A percentile compares a stretch with the other conserved stretches of the same genome.
These are phyloP conservation scores for Pelodytes ibericus DNA, from an alignment of 2,797 vertebrate species.

Conservation along the genomic window DNA sequence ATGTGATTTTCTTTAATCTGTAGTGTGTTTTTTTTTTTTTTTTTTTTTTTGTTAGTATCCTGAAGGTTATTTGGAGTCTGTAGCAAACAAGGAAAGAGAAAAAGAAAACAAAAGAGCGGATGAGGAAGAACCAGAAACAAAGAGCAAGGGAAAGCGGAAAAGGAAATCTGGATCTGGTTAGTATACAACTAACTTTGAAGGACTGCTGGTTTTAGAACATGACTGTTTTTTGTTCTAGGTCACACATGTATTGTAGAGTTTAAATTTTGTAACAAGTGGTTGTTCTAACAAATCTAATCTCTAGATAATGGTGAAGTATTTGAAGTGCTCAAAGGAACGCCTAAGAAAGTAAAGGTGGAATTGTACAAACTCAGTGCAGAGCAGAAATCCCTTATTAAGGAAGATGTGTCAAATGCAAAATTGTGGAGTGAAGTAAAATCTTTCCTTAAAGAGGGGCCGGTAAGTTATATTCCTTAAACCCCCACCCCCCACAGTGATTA, in stretches of 20 bases:
- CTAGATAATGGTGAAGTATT: conserved; percentile 60
- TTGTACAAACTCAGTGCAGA: conserved; percentile 85
- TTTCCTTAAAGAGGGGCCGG: conserved; percentile 88
- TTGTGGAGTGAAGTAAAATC: conserved; percentile 89
- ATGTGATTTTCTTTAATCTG: no score
- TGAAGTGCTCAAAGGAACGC: conserved; percentile 67
- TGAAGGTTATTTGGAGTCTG: conserved; percentile 89
- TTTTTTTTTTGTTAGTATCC: conserved; percentile 79
- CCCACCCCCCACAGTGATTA: not conserved
- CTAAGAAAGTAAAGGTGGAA: conserved; percentile 90
- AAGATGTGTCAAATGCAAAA: conserved; percentile 86
- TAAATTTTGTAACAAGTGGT: not conserved
- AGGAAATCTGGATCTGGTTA: conserved; percentile 71
- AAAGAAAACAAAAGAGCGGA: conserved; percentile 78
- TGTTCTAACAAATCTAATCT: not conserved
- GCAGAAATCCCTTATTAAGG: conserved; percentile 86
- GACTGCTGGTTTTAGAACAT: no score
- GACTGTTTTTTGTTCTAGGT: no score
- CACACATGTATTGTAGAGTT: not conserved
- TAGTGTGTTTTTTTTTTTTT: no score
- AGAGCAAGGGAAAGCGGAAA: conserved; percentile 82
- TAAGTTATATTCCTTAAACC: no score
- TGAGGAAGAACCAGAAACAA: conserved; percentile 71
- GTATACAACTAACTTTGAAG: no score
- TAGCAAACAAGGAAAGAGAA: conserved; percentile 85